phyloP scores from a whole-genome alignment of 2,113 vertebrate genomes.

The Scopus umbretta region DNA sequence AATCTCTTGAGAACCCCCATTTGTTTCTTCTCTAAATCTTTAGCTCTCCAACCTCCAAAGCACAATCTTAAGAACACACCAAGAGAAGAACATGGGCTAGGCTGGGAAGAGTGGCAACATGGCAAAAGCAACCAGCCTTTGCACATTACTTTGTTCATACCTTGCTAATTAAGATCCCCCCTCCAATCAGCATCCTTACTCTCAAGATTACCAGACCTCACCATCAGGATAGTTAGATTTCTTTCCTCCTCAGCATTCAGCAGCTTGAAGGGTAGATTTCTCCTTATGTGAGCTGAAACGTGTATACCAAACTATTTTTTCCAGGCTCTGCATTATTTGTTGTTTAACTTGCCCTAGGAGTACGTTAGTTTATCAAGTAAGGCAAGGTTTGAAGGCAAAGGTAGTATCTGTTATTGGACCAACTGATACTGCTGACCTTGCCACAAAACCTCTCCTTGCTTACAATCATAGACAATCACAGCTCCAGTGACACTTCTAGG shows the following conservation, averaged over 20 bases:
- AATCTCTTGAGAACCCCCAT: background rate
- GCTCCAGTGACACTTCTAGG: background rate
- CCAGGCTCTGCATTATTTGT: background rate
- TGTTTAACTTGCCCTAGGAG: background rate
- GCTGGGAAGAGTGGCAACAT: background rate
- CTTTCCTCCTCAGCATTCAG: background rate
- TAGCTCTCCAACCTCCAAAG: background rate
- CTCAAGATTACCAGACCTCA: background rate
- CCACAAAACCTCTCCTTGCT: background rate
- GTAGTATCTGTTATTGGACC: background rate
- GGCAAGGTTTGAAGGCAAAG: background rate
- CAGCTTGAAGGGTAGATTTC: background rate
- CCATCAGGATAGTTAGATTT: background rate
- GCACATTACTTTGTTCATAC: background rate
- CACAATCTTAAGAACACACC: background rate
- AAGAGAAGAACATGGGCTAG: background rate
- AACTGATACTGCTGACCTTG: background rate
- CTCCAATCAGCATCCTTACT: background rate
- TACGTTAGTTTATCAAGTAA: background rate
- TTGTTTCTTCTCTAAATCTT: background rate
- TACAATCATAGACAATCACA: background rate
- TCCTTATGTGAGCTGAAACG: background rate
- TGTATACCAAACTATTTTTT: background rate
- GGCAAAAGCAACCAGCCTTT: background rate
- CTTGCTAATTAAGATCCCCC: background rate